Conservation (phyloP, 2,797 vertebrate genomes). For the Sciurus vulgaris region DNA sequence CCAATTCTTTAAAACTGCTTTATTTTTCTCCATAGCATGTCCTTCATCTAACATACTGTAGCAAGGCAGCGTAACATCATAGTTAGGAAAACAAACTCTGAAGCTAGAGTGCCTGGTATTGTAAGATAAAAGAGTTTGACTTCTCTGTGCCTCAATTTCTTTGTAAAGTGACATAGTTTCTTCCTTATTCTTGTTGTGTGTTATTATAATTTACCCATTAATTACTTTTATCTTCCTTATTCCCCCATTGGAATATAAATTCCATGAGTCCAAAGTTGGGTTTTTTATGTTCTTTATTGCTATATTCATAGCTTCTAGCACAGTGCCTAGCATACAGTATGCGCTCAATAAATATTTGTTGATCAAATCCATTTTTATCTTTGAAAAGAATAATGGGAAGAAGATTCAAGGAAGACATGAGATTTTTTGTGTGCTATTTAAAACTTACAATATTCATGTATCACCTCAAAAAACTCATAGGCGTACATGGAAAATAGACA, state of each 20-base stretch:
- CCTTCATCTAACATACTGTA: background rate
- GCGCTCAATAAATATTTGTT: slow-evolving; percentile 1
- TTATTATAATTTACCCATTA: background rate
- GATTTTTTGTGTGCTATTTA: background rate
- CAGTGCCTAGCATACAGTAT: background rate
- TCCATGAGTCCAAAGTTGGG: background rate
- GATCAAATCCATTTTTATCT: background rate
- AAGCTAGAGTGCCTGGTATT: background rate
- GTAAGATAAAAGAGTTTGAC: background rate
- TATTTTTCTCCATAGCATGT: background rate
- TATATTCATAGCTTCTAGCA: slow-evolving; percentile 14
- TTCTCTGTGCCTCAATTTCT: slow-evolving; percentile 18
- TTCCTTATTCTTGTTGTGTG: background rate
- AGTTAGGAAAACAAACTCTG: background rate
- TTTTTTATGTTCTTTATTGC: background rate
- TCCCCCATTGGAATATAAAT: slow-evolving; percentile 37
- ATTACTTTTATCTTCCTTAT: background rate
- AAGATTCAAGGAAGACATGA: background rate
- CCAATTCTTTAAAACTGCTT: background rate
- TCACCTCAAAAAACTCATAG: background rate
- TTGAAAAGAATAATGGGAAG: background rate
- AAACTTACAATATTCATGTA: background rate
- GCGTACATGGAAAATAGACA: background rate
- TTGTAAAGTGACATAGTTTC: background rate
- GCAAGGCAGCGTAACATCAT: background rate